These are phyloP conservation scores for Megathymus violae DNA, from an alignment of 1,140 invertebrate species.

Conservation along the genomic window DNA sequence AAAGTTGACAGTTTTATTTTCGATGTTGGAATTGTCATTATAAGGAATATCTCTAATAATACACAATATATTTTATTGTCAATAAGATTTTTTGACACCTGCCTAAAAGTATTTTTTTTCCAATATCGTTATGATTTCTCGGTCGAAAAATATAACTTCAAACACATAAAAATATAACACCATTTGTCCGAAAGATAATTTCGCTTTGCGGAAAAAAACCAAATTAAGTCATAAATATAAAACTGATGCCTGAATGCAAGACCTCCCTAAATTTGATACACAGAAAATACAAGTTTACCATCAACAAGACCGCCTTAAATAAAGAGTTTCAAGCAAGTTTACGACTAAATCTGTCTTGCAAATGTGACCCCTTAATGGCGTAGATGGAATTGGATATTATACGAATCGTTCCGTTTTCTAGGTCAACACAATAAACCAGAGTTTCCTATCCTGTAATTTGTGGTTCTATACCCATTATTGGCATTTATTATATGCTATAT, in stretches of 20 bases:
- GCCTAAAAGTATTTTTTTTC: no score
- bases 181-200: no score
- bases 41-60: no score
- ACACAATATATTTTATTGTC: no score
- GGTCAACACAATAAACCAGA: constrained; percentile 18
- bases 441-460: constrained; percentile 21
- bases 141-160: no score
- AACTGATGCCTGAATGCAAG: not conserved
- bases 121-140: no score
- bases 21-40: no score
- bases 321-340: constrained; percentile 52
- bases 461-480: constrained; percentile 7
- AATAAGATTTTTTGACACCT: no score
- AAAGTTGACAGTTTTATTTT: no score
- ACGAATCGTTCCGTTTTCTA: constrained; percentile 22
- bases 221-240: not conserved
- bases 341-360: constrained; percentile 63
- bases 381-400: constrained; percentile 51
- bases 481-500: constrained; percentile 9
- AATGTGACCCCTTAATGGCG: constrained; percentile 57
- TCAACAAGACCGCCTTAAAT: constrained; percentile 47
- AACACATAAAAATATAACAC: no score
- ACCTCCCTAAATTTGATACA: constrained; percentile 32
- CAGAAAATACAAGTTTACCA: constrained; percentile 55
- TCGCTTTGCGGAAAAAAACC: constrained; percentile 6